A percentile compares a stretch with the other conserved stretches of the same genome.
These are phyloP conservation scores for Aegotheles bennettii DNA, from an alignment of 2,113 vertebrate species.

Conservation along the genomic window DNA sequence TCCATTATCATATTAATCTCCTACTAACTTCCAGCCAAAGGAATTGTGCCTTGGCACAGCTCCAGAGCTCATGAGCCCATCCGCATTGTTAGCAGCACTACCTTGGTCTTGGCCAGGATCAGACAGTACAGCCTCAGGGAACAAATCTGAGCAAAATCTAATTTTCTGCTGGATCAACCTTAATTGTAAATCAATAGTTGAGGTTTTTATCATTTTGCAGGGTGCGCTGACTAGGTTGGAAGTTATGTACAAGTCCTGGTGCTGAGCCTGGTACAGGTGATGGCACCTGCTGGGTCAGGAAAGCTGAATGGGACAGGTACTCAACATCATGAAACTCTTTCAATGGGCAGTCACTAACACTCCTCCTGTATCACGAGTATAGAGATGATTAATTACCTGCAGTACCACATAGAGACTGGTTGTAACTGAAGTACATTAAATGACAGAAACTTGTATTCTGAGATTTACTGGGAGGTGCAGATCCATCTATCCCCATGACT, in stretches of 20 bases:
- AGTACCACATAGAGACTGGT: not conserved
- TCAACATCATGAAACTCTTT: not conserved
- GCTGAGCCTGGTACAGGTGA: not conserved
- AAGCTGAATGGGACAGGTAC: not conserved
- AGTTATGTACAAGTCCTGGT: not conserved
- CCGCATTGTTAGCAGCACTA: not conserved
- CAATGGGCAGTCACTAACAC: not conserved
- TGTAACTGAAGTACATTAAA: not conserved
- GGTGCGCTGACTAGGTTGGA: not conserved
- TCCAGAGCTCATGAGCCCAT: not conserved
- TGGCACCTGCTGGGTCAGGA: not conserved
- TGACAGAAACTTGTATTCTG: not conserved
- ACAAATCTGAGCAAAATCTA: not conserved
- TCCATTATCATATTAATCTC: slow-evolving; percentile 16
- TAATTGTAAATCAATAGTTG: not conserved
- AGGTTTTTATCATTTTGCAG: not conserved
- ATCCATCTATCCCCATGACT: not conserved
- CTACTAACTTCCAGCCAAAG: not conserved
- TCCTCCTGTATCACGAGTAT: accelerated
- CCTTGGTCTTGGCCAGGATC: not conserved
- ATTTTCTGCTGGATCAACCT: not conserved
- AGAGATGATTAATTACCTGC: not conserved
- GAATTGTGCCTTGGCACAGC: not conserved
- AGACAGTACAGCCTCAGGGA: not conserved
- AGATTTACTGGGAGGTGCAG: not conserved